Percentiles rank a stretch among this genome's conserved stretches.
phyloP scores from a whole-genome alignment of 2,113 vertebrate genomes.

The Pipa parva region DNA sequence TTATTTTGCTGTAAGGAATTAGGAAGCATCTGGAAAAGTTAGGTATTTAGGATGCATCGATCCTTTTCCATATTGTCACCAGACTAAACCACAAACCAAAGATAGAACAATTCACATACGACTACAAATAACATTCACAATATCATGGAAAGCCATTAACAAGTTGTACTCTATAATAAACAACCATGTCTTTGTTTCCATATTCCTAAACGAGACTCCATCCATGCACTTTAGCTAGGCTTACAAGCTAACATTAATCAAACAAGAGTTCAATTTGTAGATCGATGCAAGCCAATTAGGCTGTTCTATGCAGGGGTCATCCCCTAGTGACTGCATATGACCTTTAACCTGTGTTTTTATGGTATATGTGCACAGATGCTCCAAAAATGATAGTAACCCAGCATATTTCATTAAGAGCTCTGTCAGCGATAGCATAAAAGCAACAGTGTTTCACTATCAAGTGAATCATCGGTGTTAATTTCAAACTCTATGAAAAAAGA shows the following conservation, averaged over 20 bases:
- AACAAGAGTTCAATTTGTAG: conserved; percentile 53
- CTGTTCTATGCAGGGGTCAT: conserved; percentile 52
- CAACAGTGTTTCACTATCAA: conserved; percentile 20
- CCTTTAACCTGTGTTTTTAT: conserved; percentile 52
- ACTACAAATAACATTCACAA: conserved; percentile 45
- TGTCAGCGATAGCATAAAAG: conserved; percentile 24
- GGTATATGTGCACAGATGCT: conserved; percentile 38
- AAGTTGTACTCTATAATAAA: conserved; percentile 47
- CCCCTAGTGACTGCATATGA: conserved; percentile 46
- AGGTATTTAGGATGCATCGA: too few species aligned
- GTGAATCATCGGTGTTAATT: conserved; percentile 9
- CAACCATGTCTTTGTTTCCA: conserved; percentile 31
- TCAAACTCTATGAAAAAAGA: neutral
- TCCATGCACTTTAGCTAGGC: conserved; percentile 47
- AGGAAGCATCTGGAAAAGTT: too few species aligned
- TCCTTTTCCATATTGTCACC: too few species aligned
- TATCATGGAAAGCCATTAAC: conserved; percentile 50
- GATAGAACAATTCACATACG: too few species aligned
- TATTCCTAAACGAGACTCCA: conserved; percentile 53
- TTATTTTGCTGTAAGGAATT: too few species aligned
- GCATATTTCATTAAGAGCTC: conserved; percentile 30
- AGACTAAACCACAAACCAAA: too few species aligned
- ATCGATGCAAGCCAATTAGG: conserved; percentile 65
- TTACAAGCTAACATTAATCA: conserved; percentile 58
- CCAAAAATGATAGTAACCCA: conserved; percentile 33